Conservation (phyloP, 1,140 invertebrate species). For the Bombyx mori region ASM3026992v2 NC_085124.1:8363001-8363500, state of each 20-base stretch:
- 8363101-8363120: conserved; percentile 17
- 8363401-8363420: conserved; percentile 53
- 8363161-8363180: conserved; percentile 26
- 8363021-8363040: conserved; percentile 18
- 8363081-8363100: conserved; percentile 57
- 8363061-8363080: conserved; percentile 70
- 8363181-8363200: conserved; percentile 28
- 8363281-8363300: conserved; percentile 57
- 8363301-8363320: conserved; percentile 46
- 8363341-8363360: conserved; percentile 51
- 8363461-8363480: too few species aligned
- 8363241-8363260: conserved; percentile 59
- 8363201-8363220: conserved; percentile 39
- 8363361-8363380: conserved; percentile 49
- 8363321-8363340: conserved; percentile 56
- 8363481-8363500: too few species aligned
- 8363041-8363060: conserved; percentile 61
- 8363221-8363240: conserved; percentile 45
- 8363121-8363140: conserved; percentile 26
- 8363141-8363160: conserved; percentile 36
- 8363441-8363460: conserved; percentile 15
- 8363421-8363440: conserved; percentile 56
- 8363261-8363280: conserved; percentile 55
- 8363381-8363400: conserved; percentile 51
- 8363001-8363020: conserved; percentile 18